A percentile compares a stretch with the other conserved stretches of the same genome.
Evolutionary conservation across 2,113 vertebrate genomes (phyloP).

Genomic region (Columbina picui): DNA sequence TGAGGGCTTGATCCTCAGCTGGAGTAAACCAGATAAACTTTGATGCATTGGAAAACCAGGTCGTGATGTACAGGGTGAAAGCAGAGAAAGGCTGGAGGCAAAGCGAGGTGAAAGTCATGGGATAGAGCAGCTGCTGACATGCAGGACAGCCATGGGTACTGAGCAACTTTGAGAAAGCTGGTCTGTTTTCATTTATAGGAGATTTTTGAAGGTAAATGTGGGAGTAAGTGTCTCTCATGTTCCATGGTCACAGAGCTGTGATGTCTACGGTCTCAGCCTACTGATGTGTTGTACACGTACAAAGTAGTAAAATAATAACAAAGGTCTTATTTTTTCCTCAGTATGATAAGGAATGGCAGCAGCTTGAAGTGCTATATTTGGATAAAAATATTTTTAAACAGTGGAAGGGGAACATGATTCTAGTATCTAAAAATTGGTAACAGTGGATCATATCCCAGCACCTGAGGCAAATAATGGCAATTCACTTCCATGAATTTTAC

Average conservation of each 20-base stretch:
- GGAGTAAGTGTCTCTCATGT: fast-evolving
- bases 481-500: neutral
- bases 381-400: neutral
- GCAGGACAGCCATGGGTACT: fast-evolving
- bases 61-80: neutral
- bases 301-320: neutral
- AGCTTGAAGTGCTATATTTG: neutral
- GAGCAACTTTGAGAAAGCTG: neutral
- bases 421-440: neutral
- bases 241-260: neutral
- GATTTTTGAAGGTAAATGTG: neutral
- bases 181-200: neutral
- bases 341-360: neutral
- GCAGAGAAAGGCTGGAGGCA: fast-evolving
- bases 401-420: neutral
- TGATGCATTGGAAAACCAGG: neutral
- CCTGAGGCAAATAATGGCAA: neutral
- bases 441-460: neutral
- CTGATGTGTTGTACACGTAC: neutral
- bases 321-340: neutral
- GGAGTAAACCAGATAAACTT: neutral
- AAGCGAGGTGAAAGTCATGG: neutral
- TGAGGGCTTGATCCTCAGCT: neutral
- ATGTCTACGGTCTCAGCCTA: neutral
- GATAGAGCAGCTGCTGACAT: neutral